phyloP scores from a whole-genome alignment of 2,888 invertebrate species.

The Eulithis prunata region DNA sequence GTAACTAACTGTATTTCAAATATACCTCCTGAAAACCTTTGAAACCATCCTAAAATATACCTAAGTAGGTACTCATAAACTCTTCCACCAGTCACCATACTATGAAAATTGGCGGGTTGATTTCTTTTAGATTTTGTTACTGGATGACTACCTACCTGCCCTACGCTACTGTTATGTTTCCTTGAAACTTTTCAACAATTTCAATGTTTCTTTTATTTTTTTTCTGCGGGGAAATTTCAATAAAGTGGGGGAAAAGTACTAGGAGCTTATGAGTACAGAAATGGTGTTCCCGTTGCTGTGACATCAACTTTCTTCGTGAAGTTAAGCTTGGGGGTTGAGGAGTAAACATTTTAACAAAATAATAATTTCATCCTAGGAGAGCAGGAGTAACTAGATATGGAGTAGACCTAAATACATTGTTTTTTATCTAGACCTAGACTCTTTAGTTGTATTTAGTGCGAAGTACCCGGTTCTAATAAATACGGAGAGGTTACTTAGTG shows the following conservation, averaged over 20 bases:
- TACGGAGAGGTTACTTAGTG: constrained; percentile 21
- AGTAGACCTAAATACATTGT: constrained; percentile 49
- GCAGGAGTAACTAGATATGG: constrained; percentile 50
- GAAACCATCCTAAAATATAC: neutral
- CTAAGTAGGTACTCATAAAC: too few species aligned
- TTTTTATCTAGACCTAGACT: constrained; percentile 51
- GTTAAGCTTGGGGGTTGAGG: constrained; percentile 3
- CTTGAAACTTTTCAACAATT: too few species aligned
- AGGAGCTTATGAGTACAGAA: constrained; percentile 53
- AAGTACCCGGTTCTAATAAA: constrained; percentile 41
- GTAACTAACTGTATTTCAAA: too few species aligned
- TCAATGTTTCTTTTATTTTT: neutral
- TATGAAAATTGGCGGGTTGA: too few species aligned
- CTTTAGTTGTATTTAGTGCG: constrained; percentile 55
- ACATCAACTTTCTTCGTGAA: constrained; percentile 7
- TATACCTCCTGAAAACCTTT: neutral
- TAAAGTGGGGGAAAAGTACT: constrained; percentile 74
- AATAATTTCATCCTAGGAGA: constrained; percentile 65
- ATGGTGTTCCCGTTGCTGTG: constrained; percentile 35
- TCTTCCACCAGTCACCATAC: too few species aligned
- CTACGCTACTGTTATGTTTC: too few species aligned
- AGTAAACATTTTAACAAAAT: constrained; percentile 65
- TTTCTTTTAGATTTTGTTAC: too few species aligned
- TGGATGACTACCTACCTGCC: too few species aligned
- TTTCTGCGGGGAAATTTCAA: constrained; percentile 68